Evolutionary conservation across 1,140 invertebrate species (phyloP), one percentile per base, ranked within the genome.

Genomic region (Cydia fagiglandana): DNA sequence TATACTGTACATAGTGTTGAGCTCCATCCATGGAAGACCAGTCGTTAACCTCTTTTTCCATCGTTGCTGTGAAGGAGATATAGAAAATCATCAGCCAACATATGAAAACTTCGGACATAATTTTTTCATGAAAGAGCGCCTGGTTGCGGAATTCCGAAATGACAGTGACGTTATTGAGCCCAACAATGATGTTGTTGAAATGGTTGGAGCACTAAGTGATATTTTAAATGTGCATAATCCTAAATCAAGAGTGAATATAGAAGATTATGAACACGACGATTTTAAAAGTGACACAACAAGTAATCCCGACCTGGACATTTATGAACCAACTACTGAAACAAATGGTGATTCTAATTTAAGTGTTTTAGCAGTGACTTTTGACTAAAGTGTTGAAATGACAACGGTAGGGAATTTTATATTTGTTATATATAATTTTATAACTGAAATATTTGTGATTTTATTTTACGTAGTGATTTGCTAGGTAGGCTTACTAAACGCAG

Each of bases 61-160:
- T 56, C 82, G 88, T n/a, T 90, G 88, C 70, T 90, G 88, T 53
- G 80, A 82, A 15, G 87, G 89, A 0, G 84, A 87, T 50, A 88
- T 89, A 7, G 89, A 91, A 77, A 90, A 90, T 73, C 88, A 91
- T 73, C 83, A 88, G 61, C 82, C 83, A 0, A 82, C 88, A 0
- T 87, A 86, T 47, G 88, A 90, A 61, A 88, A 87, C 76, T 86
- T 88, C 7, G 82, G 83, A 0, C 82, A 87, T 17, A 77, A 66
- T 68, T 88, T 89, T 64, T 89, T 85, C 34, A 74, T 90, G 0
- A 88, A 81, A 73, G 90, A 91, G 68, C 78, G 90, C 1, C 75
- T 90, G 5, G 76, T 91, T 13, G 84, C 79, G 47, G 77, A 78
- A 20, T 81, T 81, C n/a, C 78, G 77, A 77, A 64, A 75, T 12